Evolutionary conservation across 2,888 invertebrate species (phyloP).

Genomic region (Melanchra persicariae): DNA sequence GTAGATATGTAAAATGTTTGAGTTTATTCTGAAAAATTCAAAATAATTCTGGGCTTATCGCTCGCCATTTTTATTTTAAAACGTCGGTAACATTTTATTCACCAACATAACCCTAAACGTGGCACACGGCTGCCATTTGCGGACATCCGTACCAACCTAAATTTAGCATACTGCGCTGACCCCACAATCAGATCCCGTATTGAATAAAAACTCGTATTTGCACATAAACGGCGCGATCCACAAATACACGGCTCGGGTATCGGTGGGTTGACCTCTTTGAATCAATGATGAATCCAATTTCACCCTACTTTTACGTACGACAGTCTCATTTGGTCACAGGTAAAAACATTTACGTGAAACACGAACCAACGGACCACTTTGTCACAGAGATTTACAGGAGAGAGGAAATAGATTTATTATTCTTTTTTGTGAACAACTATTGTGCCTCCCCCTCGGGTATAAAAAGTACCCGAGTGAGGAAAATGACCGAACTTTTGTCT

Average conservation of each 20-base stretch:
- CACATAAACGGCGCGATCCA: conserved; percentile 72
- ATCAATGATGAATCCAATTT: conserved; percentile 87
- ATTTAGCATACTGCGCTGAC: conserved; percentile 59
- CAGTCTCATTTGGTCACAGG: conserved; percentile 76
- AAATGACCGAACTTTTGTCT: conserved; percentile 68
- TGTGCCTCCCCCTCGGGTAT: conserved; percentile 60
- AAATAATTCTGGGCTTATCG: conserved; percentile 38
- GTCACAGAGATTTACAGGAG: conserved; percentile 73
- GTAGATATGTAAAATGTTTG: background rate
- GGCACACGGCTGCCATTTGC: conserved; percentile 49
- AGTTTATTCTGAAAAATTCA: conserved; percentile 12
- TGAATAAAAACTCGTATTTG: conserved; percentile 70
- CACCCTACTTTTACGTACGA: conserved; percentile 72
- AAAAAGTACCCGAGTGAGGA: conserved; percentile 65
- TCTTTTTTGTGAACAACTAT: conserved; percentile 68
- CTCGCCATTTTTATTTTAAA: conserved; percentile 52
- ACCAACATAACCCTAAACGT: conserved; percentile 51
- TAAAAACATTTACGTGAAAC: conserved; percentile 78
- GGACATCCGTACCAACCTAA: conserved; percentile 47
- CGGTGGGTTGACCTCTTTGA: conserved; percentile 82
- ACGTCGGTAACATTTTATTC: conserved; percentile 53
- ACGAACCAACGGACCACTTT: conserved; percentile 72
- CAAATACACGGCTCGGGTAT: conserved; percentile 71
- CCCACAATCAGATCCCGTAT: conserved; percentile 63
- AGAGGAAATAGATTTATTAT: conserved; percentile 69